A percentile compares a stretch with the other conserved stretches of the same genome.
phyloP scores from a whole-genome alignment of 2,113 vertebrate genomes.

The Bubo blakistoni region DNA sequence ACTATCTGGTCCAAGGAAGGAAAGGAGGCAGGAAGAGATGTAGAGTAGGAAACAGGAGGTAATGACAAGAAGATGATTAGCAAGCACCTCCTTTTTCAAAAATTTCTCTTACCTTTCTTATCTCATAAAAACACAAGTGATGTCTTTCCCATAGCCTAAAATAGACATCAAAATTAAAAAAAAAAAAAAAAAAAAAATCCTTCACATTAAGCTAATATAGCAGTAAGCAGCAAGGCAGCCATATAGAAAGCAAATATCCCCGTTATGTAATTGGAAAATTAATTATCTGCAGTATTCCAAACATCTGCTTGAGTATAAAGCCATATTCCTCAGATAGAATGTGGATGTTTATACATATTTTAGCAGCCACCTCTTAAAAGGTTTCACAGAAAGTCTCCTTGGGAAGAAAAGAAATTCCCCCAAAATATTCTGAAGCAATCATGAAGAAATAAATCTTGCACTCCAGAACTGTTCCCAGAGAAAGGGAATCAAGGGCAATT shows the following conservation, averaged over 20 bases:
- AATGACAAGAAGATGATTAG: neutral
- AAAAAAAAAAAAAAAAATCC: neutral
- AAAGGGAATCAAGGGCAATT: neutral
- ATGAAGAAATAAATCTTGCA: neutral
- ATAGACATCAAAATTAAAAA: neutral
- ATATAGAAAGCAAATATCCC: neutral
- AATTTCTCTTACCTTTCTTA: neutral
- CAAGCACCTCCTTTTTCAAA: neutral
- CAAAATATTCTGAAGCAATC: neutral
- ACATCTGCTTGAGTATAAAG: neutral
- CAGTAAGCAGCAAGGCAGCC: neutral
- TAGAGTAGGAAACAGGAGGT: neutral
- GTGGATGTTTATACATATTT: neutral
- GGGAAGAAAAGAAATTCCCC: neutral
- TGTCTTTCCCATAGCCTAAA: neutral
- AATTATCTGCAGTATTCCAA: neutral
- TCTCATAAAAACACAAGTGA: neutral
- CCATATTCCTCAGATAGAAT: neutral
- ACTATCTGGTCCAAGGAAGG: neutral
- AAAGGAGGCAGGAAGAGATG: neutral
- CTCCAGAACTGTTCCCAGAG: neutral
- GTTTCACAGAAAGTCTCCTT: neutral
- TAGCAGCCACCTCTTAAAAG: neutral
- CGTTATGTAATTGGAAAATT: neutral
- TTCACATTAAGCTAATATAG: neutral